Percentiles rank a stretch among this genome's conserved stretches.
Conservation (phyloP, 2,113 vertebrate genomes). For the Passer montanus region DNA sequence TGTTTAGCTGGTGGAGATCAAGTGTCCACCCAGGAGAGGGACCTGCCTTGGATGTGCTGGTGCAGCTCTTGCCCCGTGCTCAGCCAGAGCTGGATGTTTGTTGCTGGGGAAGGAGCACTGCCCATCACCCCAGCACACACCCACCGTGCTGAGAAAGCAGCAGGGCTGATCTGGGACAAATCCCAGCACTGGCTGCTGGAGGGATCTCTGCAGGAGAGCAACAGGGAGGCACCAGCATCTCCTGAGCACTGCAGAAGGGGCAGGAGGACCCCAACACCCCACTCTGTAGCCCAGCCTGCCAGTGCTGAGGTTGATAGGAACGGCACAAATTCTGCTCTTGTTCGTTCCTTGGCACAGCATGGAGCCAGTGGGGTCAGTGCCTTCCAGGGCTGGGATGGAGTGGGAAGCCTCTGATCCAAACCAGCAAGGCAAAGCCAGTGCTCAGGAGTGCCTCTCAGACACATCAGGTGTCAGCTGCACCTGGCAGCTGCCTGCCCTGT, state of each 20-base stretch:
- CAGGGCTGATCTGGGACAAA: neutral
- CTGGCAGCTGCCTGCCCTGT: neutral
- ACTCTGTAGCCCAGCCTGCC: neutral
- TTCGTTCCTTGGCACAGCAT: neutral
- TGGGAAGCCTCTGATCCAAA: neutral
- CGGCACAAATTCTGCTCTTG: rapidly evolving
- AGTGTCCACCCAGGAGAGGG: neutral
- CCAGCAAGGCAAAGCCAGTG: neutral
- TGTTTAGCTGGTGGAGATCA: neutral
- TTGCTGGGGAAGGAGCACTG: neutral
- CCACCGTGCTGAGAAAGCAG: neutral
- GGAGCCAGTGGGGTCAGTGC: neutral
- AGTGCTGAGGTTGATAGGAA: neutral
- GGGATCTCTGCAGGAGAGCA: neutral
- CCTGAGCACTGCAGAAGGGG: neutral
- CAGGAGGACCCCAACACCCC: rapidly evolving
- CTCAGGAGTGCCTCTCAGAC: neutral
- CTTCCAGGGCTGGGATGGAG: neutral
- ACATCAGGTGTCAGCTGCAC: neutral
- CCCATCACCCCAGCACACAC: neutral
- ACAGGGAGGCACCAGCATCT: rapidly evolving
- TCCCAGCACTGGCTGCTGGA: neutral
- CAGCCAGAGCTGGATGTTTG: rapidly evolving
- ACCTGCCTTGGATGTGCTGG: neutral
- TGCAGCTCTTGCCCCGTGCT: neutral